Evolutionary conservation across 2,888 invertebrate species (phyloP), one percentile per base, ranked within the genome.

Genomic region (Caenorhabditis sp.): DNA sequence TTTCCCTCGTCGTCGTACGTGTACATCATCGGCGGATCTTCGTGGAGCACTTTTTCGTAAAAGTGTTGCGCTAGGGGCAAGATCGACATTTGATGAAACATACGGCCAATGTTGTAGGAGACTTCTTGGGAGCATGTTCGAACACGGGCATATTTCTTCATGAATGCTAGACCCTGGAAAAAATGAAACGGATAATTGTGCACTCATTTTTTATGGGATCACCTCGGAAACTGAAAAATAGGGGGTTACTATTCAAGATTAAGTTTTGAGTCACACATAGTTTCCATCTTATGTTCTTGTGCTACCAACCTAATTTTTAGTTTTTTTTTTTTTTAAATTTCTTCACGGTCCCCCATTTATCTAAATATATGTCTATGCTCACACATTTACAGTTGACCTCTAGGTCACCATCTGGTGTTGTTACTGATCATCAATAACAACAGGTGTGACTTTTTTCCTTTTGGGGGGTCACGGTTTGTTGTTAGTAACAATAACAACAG

Each of bases 1-100:
- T 62, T 69, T 6, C 77, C 81, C 1, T 79, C 79, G 1, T 74
- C 70, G 27, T 70, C 66, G 24, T 63, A 51, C 17, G 54, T 54
- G 21, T 36, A 66, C 1, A 81, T 58, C n/a, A 26, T 55, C 10
- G 76, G 81, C 21, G 77, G 67, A 37, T 54, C 43, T 6, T 26
- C 62, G 10, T 58, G 50, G 3, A 73, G 53, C 27, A 72, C 72
- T 62, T 81, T 79, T 51, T 86, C 81, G 58, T 86, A 86, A 64
- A 83, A 86, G 55, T 83, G 75, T 26, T 81, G 76, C 10, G 86
- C 86, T 5, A 80, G 69, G 8, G 82, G 75, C 5, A 79, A 69
- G 26, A 87, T 78, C 12, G 81, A 78, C 78, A 86, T 67, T 66
- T 87, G 86, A 69, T 86, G 86, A 68, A 86, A 82, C 76, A 85